A percentile compares a stretch with the other conserved stretches of the same genome.
These are phyloP conservation scores for Caenorhabditis parvicauda DNA, from an alignment of 2,888 invertebrate species.

Conservation along the genomic window DNA sequence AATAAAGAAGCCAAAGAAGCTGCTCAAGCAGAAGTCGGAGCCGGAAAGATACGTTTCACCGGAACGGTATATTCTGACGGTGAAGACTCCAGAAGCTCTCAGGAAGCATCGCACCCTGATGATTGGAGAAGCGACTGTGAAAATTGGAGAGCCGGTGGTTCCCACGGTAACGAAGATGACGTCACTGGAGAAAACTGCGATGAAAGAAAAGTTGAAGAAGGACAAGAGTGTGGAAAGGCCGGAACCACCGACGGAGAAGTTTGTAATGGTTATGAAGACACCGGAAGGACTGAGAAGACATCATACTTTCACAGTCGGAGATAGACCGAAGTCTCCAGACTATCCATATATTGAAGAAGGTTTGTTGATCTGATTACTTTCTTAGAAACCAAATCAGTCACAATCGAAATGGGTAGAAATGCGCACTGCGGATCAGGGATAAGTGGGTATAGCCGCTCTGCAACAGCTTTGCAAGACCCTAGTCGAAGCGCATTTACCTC, in stretches of 20 bases:
- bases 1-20: constrained; percentile 11
- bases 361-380: too few species aligned
- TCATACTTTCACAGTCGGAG: constrained; percentile 40
- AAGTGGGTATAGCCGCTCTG: too few species aligned
- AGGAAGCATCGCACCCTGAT: constrained; percentile 6
- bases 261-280: constrained; percentile 28
- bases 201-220: background rate
- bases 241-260: constrained; percentile 9
- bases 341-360: constrained; percentile 36
- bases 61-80: constrained; percentile 5
- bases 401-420: too few species aligned
- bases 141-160: background rate
- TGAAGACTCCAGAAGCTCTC: constrained; percentile 10
- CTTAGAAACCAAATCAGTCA: too few species aligned
- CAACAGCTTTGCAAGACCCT: too few species aligned
- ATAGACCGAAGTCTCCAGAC: constrained; percentile 31
- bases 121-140: constrained; percentile 3
- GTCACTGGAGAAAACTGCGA: background rate
- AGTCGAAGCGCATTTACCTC: too few species aligned
- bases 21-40: constrained; percentile 14
- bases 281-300: constrained; percentile 31
- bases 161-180: background rate
- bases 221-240: constrained; percentile 7
- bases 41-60: constrained; percentile 12
- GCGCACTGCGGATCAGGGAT: too few species aligned